Conservation (phyloP, 2,113 vertebrate species). For the Scytalopus superciliaris region DNA sequence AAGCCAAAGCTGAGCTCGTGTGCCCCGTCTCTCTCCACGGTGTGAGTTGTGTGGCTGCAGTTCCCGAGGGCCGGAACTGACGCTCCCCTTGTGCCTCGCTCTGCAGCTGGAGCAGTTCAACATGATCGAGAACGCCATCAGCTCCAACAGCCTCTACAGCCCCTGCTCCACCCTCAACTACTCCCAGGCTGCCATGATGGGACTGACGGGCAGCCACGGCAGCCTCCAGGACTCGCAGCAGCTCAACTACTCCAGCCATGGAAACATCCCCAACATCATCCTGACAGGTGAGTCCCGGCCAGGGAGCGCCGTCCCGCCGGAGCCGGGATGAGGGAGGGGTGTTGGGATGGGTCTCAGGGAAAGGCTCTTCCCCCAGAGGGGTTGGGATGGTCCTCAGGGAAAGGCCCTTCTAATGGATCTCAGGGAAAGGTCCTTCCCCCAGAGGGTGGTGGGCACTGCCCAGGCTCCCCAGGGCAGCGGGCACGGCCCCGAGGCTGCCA, state of each 20-base stretch:
- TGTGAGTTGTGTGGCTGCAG: too few relatives aligned
- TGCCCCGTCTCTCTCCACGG: too few relatives aligned
- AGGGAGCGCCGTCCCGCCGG: background rate
- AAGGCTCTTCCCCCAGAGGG: background rate
- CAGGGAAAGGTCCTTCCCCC: background rate
- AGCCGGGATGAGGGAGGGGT: too few relatives aligned
- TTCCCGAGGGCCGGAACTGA: too few relatives aligned
- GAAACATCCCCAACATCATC: conserved; percentile 98
- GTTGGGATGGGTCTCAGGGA: background rate
- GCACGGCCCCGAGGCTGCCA: fast-evolving
- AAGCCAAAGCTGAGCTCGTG: background rate
- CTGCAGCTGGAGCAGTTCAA: conserved; percentile 96
- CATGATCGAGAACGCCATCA: conserved; percentile 94
- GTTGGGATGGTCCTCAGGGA: too few relatives aligned
- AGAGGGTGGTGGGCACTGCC: background rate
- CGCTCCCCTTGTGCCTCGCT: background rate
- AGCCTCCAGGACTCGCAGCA: conserved; percentile 88
- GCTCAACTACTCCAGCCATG: conserved; percentile 87
- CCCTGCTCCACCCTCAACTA: conserved; percentile 95
- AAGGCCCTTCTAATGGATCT: background rate
- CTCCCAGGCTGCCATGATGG: conserved; percentile 97
- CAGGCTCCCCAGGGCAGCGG: background rate
- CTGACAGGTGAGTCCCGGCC: conserved; percentile 83
- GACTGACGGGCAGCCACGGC: conserved; percentile 85
- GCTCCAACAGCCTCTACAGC: conserved; percentile 90